Base-by-base conservation (phyloP, 2,888 invertebrate genomes). In the Epirrhoe alternata region DNA sequence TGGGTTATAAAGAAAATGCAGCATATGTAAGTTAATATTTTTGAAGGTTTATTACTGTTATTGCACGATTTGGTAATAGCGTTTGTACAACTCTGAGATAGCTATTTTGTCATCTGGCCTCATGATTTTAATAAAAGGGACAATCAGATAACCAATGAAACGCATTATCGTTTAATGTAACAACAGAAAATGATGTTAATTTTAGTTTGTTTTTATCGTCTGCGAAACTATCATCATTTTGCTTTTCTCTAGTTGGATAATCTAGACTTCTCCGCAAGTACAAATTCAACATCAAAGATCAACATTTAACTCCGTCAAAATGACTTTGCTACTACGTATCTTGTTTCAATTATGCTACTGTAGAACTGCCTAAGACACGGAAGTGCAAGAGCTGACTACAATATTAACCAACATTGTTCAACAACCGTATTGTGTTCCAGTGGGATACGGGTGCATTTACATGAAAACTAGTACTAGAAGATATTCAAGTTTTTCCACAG, bases 401-500 rank as follows among this genome's bases (percentile, higher is more conserved):
- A 64, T 59, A 60, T 56, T 63, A 60, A 67, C 60, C 56, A 54
- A 62, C 58, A 55, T 55, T 66, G 66, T 66, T 59, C 62, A 67
- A 60, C 66, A 63, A 70, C 58, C 49, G 63, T 68, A 70, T 67
- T 68, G 57, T 64, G 50, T 61, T 75, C 75, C 73, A 73, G 50
- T 57, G 60, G 61, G 70, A 76, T 77, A 72, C 72, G 63, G 70
- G 66, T 62, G 65, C 70, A 69, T 73, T 74, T 59, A 45, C 42
- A 57, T 45, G 5, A 7, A 54, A 58, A 58, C 12, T 58, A 42
- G 66, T 42, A 47, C 12, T 16, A 12, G 2, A 12, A 12, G 5
- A 42, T 12, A n/a, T n/a, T n/a, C n/a, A n/a, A n/a, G n/a, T n/a
- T n/a, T n/a, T n/a, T n/a, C n/a, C n/a, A n/a, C n/a, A n/a, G n/a